Percentiles rank a stretch among this genome's conserved stretches.
phyloP scores from a whole-genome alignment of 2,888 invertebrate species.

The Andrena fulva region DNA sequence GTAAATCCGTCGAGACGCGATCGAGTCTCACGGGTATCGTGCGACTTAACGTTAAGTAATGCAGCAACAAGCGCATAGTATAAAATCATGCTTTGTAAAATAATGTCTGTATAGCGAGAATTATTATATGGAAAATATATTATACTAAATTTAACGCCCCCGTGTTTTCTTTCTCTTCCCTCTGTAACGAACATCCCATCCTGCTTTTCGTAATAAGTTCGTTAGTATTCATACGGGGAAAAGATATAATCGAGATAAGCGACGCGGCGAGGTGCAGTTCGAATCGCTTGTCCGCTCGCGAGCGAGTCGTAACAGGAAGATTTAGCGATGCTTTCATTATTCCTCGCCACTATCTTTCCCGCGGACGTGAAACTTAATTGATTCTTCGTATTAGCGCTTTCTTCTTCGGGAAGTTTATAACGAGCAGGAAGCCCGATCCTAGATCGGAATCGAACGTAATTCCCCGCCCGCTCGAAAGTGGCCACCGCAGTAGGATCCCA shows the following conservation, averaged over 20 bases:
- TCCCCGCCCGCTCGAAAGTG: neutral
- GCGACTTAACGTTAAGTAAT: conserved; percentile 75
- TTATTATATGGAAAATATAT: conserved; percentile 85
- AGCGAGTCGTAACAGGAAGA: conserved; percentile 22
- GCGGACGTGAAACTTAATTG: conserved; percentile 37
- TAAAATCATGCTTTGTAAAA: conserved; percentile 84
- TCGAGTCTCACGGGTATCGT: conserved; percentile 58
- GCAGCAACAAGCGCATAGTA: conserved; percentile 77
- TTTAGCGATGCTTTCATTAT: conserved; percentile 39
- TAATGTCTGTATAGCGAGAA: conserved; percentile 85
- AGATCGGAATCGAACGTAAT: conserved; percentile 12
- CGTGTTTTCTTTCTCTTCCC: neutral
- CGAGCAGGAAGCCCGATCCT: conserved; percentile 32
- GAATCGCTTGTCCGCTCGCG: conserved; percentile 30
- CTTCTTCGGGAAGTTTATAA: conserved; percentile 32
- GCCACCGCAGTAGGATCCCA: neutral
- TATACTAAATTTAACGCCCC: conserved; percentile 83
- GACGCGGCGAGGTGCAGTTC: conserved; percentile 24
- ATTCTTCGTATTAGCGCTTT: conserved; percentile 50
- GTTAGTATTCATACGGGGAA: conserved; percentile 28
- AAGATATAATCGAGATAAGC: conserved; percentile 24
- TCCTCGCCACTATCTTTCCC: conserved; percentile 18
- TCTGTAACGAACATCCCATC: neutral
- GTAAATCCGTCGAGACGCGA: conserved; percentile 33
- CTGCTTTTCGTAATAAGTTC: conserved; percentile 25